A percentile compares a stretch with the other conserved stretches of the same genome.
Conservation (phyloP, 2,113 vertebrate genomes). For the Petrocephalus microphthalmus region DNA sequence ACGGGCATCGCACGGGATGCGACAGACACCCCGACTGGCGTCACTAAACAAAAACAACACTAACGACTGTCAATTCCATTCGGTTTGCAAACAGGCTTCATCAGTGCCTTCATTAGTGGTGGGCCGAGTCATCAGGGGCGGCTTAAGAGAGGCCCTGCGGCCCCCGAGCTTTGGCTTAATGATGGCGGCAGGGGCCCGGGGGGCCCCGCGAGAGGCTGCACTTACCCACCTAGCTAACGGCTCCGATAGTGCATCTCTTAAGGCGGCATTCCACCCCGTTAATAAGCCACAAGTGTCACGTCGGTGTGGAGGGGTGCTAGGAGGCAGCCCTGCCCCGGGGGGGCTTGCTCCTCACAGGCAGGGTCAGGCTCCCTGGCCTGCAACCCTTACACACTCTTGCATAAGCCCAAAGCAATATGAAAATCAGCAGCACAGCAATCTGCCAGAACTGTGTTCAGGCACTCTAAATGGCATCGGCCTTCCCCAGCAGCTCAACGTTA, state of each 20-base stretch:
- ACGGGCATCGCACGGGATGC: slow-evolving; percentile 3
- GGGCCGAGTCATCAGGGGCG: slow-evolving; percentile 25
- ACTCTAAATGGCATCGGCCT: too few relatives aligned
- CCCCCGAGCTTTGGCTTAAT: slow-evolving; percentile 22
- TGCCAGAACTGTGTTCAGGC: too few relatives aligned
- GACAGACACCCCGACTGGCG: slow-evolving; percentile 20
- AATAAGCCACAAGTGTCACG: slow-evolving; percentile 42
- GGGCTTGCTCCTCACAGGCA: not conserved
- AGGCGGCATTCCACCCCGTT: slow-evolving; percentile 43
- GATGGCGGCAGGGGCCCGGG: slow-evolving; percentile 1
- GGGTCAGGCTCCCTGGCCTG: not conserved
- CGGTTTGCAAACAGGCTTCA: slow-evolving; percentile 25
- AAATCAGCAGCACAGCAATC: not conserved
- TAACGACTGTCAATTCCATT: slow-evolving; percentile 21
- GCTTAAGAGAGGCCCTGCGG: slow-evolving; percentile 17
- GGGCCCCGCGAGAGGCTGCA: slow-evolving; percentile 32
- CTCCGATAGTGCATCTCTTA: slow-evolving; percentile 43
- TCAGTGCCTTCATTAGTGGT: slow-evolving; percentile 38
- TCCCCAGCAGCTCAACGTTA: too few relatives aligned
- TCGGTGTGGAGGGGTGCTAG: not conserved
- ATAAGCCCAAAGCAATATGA: not conserved
- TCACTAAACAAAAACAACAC: slow-evolving; percentile 41
- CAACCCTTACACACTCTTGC: slow-evolving; percentile 22
- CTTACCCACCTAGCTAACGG: slow-evolving; percentile 29
- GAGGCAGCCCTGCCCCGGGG: not conserved